phyloP scores from a whole-genome alignment of 2,888 invertebrate species.

The Ormyrus labotus region DNA sequence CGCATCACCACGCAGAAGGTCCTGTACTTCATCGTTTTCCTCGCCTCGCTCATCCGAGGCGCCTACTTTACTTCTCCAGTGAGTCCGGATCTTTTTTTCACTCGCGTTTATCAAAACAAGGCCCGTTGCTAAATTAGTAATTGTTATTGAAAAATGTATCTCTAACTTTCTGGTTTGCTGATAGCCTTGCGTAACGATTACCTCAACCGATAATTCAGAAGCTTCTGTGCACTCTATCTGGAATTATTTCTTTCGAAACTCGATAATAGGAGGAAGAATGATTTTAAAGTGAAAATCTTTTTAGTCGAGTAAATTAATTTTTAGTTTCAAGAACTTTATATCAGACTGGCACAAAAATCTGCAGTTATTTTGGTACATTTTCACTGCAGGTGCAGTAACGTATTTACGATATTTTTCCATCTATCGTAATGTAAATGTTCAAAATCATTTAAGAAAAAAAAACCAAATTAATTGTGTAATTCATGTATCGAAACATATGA shows the following conservation, averaged over 20 bases:
- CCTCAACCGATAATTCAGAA: too few relatives aligned
- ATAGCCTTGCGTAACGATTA: too few relatives aligned
- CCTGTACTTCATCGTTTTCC: conserved; percentile 90
- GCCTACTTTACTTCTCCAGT: conserved; percentile 94
- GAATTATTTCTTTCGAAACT: too few relatives aligned
- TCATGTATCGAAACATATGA: background rate
- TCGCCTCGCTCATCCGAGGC: conserved; percentile 90
- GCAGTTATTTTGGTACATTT: too few relatives aligned
- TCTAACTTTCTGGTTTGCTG: too few relatives aligned
- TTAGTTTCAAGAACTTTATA: too few relatives aligned
- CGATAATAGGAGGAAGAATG: too few relatives aligned
- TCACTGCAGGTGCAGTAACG: background rate
- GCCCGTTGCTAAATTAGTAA: background rate
- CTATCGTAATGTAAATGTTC: background rate
- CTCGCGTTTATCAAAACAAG: too few relatives aligned
- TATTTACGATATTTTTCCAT: background rate
- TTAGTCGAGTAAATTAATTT: too few relatives aligned
- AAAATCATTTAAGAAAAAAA: background rate
- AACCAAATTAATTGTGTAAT: background rate
- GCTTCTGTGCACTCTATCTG: too few relatives aligned
- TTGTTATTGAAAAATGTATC: background rate
- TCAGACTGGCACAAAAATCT: too few relatives aligned
- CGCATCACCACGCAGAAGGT: conserved; percentile 93
- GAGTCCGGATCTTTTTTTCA: conserved; percentile 72
- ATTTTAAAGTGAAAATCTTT: too few relatives aligned